Conservation (phyloP, 2,888 invertebrate genomes). For the Zeuzera pyrina region DNA sequence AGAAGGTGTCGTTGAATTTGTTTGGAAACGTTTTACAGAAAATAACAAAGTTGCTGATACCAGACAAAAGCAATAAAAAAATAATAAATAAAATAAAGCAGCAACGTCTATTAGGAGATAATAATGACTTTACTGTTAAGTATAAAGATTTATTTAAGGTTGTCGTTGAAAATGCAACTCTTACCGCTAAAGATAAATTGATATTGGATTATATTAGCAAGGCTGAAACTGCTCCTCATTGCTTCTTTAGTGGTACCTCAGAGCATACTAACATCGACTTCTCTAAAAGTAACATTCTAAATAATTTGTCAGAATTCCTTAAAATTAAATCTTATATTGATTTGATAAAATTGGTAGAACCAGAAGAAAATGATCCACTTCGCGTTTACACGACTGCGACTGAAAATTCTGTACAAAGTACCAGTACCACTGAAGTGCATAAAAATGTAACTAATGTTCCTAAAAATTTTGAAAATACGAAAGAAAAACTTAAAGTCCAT, state of each 20-base stretch:
- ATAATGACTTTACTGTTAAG: slow-evolving; percentile 23
- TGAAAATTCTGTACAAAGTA: slow-evolving; percentile 6
- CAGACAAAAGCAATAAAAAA: slow-evolving; percentile 31
- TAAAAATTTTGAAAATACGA: slow-evolving; percentile 25
- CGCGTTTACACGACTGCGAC: slow-evolving; percentile 8
- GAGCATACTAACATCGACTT: slow-evolving; percentile 19
- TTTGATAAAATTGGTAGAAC: slow-evolving; percentile 34
- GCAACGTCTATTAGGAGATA: slow-evolving; percentile 23
- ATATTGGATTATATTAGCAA: slow-evolving; percentile 47
- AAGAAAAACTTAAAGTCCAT: slow-evolving; percentile 47
- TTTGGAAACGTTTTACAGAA: slow-evolving; percentile 46
- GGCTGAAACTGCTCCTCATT: slow-evolving; percentile 38
- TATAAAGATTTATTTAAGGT: slow-evolving; percentile 29
- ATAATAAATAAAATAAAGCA: slow-evolving; percentile 26
- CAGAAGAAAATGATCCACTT: slow-evolving; percentile 10
- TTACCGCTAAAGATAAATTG: slow-evolving; percentile 49
- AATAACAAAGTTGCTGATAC: slow-evolving; percentile 46
- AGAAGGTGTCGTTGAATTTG: slow-evolving; percentile 29
- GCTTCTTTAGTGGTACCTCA: slow-evolving; percentile 20
- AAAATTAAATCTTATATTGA: slow-evolving; percentile 53
- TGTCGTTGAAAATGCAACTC: slow-evolving; percentile 26
- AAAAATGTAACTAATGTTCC: slow-evolving; percentile 3
- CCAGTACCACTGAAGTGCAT: slow-evolving; percentile 4
- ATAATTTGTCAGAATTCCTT: slow-evolving; percentile 49
- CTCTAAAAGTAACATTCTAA: slow-evolving; percentile 16